These are phyloP conservation scores for Nasua narica DNA, from an alignment of 2,797 vertebrate genomes.

Conservation along the genomic window DNA sequence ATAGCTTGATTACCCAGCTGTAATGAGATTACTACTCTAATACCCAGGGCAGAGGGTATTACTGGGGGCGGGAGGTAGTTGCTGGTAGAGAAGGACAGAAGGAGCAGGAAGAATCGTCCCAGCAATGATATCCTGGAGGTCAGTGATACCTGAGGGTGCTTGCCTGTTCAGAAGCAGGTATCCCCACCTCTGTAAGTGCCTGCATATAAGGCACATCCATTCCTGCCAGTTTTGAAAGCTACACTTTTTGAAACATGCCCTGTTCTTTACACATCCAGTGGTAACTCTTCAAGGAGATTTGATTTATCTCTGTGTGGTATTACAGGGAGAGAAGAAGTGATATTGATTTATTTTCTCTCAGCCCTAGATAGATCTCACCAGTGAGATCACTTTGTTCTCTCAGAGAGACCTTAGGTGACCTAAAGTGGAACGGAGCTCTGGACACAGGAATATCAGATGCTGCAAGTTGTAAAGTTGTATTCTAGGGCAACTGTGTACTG, in stretches of 20 bases:
- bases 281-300: constrained; percentile 14
- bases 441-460: background rate
- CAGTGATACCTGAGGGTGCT: background rate
- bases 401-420: background rate
- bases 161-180: background rate
- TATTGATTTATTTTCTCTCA: constrained; percentile 34
- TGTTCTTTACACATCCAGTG: constrained; percentile 6
- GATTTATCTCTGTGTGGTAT: constrained; percentile 20
- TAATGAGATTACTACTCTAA: constrained; percentile 28
- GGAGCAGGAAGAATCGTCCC: background rate
- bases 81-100: background rate
- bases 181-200: background rate
- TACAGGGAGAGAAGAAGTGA: background rate
- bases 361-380: constrained; percentile 30
- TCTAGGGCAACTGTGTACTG: background rate
- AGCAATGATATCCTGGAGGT: background rate
- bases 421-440: background rate
- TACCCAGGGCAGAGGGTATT: background rate
- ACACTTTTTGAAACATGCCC: background rate
- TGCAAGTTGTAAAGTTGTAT: background rate
- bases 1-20: background rate
- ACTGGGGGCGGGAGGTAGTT: too few species aligned
- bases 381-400: constrained; percentile 46
- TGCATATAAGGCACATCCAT: background rate
- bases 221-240: background rate